These are phyloP conservation scores for Mustela lutreola DNA, from an alignment of 2,113 vertebrate genomes.

Conservation along the genomic window DNA sequence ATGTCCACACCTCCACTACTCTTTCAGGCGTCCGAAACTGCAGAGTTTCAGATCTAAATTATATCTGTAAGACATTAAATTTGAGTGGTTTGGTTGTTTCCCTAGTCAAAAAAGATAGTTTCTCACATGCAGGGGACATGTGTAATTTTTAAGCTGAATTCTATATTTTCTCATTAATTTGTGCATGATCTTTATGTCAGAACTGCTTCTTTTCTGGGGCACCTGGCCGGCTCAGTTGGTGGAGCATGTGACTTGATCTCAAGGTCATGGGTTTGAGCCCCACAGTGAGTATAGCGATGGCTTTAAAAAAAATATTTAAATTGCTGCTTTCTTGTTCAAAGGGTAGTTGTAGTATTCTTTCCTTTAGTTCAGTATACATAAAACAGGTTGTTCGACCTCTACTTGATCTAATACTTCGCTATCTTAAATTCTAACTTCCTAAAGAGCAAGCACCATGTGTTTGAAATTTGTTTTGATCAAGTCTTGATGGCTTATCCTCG, in stretches of 20 bases:
- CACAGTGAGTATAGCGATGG: neutral
- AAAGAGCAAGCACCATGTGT: neutral
- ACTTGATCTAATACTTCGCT: neutral
- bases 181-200: neutral
- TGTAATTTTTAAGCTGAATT: neutral
- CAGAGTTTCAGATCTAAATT: neutral
- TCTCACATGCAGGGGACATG: neutral
- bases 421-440: neutral
- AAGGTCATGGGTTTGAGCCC: neutral
- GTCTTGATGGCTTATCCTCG: neutral
- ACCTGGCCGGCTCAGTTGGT: neutral
- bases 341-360: neutral
- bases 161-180: neutral
- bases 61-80: neutral
- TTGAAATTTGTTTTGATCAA: neutral
- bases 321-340: neutral
- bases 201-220: neutral
- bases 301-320: neutral
- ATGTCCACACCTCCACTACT: neutral
- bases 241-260: neutral
- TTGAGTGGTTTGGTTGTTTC: neutral
- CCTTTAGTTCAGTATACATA: neutral
- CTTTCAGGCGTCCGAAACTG: neutral
- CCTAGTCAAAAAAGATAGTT: neutral
- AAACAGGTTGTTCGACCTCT: neutral